These are phyloP conservation scores for Trachelipus rathkii DNA, from an alignment of 1,140 invertebrate genomes.

Conservation along the genomic window DNA sequence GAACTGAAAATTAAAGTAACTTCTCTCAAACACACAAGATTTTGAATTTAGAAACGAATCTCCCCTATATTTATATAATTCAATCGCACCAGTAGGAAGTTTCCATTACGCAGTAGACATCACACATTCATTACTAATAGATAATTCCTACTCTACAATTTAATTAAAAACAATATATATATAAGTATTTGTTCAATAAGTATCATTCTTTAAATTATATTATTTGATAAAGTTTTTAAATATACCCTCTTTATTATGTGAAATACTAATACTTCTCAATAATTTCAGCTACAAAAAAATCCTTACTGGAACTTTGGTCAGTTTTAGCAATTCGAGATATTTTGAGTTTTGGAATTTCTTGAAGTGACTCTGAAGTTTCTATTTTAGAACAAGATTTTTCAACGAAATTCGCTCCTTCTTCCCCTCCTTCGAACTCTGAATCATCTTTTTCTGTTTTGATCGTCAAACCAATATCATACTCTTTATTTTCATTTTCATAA, in stretches of 20 bases:
- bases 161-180: too few species aligned
- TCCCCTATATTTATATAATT: too few species aligned
- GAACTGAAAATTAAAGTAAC: too few species aligned
- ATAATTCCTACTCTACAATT: too few species aligned
- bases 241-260: neutral
- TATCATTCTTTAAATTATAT: too few species aligned
- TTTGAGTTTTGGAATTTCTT: constrained; percentile 2
- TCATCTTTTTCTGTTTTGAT: constrained; percentile 13
- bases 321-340: neutral
- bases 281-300: neutral
- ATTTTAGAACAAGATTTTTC: neutral
- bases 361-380: neutral
- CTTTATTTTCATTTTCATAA: neutral
- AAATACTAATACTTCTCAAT: neutral
- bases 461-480: neutral
- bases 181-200: too few species aligned
- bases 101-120: too few species aligned
- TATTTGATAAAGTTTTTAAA: too few species aligned
- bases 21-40: too few species aligned
- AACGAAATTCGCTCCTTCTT: neutral
- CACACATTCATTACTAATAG: too few species aligned
- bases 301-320: neutral
- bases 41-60: too few species aligned
- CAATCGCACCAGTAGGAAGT: too few species aligned
- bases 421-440: neutral